Percentiles rank a stretch among this genome's conserved stretches.
Conservation (phyloP, 1,140 invertebrate genomes). For the Penaeus chinensis region DNA sequence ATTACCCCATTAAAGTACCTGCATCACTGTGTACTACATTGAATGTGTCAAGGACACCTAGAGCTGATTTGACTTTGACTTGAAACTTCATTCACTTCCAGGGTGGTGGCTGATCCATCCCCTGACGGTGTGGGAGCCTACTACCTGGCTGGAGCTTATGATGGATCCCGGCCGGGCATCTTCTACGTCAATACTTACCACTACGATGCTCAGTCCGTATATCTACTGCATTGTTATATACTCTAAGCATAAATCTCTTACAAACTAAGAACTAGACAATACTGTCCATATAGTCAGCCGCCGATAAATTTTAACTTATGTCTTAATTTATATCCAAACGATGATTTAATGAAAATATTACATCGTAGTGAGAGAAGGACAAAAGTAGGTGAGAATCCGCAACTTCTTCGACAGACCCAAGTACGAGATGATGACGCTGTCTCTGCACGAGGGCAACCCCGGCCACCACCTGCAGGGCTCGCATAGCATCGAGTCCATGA, state of each 20-base stretch:
- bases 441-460: conserved; percentile 69
- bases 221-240: background rate
- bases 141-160: conserved; percentile 61
- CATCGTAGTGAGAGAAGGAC: too few species aligned
- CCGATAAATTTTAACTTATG: too few species aligned
- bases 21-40: too few species aligned
- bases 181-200: conserved; percentile 63
- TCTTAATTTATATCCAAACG: too few species aligned
- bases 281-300: too few species aligned
- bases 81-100: conserved; percentile 19
- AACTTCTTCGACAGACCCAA: conserved; percentile 62
- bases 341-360: too few species aligned
- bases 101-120: conserved; percentile 52
- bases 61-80: too few species aligned
- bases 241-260: too few species aligned
- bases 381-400: too few species aligned
- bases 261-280: too few species aligned
- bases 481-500: conserved; percentile 61
- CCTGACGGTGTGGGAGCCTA: conserved; percentile 55
- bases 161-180: conserved; percentile 61
- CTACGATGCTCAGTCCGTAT: conserved; percentile 55
- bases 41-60: too few species aligned
- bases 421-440: conserved; percentile 67
- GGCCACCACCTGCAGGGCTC: conserved; percentile 69
- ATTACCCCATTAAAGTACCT: background rate